These are phyloP conservation scores for Sebastes fasciatus DNA, from an alignment of 2,113 vertebrate genomes.

Conservation along the genomic window DNA sequence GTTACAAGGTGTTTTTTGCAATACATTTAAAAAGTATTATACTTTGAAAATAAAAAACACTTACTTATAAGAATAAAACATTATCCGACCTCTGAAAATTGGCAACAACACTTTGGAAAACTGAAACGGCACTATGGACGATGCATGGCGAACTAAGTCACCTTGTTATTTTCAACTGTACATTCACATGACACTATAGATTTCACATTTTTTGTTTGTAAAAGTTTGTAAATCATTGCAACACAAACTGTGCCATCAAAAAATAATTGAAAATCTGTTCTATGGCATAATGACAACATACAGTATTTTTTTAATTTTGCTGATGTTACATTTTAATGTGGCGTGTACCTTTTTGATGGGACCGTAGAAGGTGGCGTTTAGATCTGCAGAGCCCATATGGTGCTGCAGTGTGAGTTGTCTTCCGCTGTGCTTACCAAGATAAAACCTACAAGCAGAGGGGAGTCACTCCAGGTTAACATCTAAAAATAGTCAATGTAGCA, in stretches of 20 bases:
- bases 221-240: too few relatives aligned
- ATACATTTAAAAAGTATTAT: not conserved
- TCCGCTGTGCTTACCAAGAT: slow-evolving; percentile 98
- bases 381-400: slow-evolving; percentile 98
- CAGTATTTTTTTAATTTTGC: not conserved
- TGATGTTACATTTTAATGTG: not conserved
- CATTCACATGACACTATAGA: not conserved
- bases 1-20: not conserved
- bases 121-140: not conserved
- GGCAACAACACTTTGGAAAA: not conserved
- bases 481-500: not conserved
- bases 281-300: not conserved
- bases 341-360: slow-evolving; percentile 92
- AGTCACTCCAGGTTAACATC: slow-evolving; percentile 19
- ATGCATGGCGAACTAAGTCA: not conserved
- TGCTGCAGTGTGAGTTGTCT: slow-evolving; percentile 98
- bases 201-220: not conserved
- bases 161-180: not conserved
- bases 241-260: not conserved
- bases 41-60: not conserved
- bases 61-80: not conserved
- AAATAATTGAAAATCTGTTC: not conserved
- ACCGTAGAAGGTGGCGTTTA: slow-evolving; percentile 98
- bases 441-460: slow-evolving; percentile 88
- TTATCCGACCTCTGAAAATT: not conserved